Percentiles rank a stretch among this genome's conserved stretches.
These are phyloP conservation scores for Etheostoma cragini DNA, from an alignment of 2,113 vertebrate species.

Conservation along the genomic window DNA sequence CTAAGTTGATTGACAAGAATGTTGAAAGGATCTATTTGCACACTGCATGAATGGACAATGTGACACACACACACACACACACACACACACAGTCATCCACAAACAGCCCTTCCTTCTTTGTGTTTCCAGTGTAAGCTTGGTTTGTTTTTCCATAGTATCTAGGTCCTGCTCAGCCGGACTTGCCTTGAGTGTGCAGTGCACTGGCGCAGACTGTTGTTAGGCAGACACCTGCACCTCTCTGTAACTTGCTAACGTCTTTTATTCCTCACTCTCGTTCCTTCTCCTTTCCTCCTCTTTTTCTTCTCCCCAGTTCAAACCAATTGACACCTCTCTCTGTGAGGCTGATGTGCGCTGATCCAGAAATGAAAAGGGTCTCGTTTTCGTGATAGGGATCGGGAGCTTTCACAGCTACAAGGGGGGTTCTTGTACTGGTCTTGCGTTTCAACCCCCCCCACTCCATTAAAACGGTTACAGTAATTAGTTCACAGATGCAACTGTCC, in stretches of 20 bases:
- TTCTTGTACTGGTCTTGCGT: slow-evolving; percentile 68
- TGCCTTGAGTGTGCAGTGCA: slow-evolving; percentile 49
- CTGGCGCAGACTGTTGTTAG: slow-evolving; percentile 67
- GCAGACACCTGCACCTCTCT: slow-evolving; percentile 81
- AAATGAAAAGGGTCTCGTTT: slow-evolving; percentile 62
- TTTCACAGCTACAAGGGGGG: slow-evolving; percentile 63
- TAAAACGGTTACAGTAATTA: slow-evolving; percentile 47
- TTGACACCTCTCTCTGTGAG: slow-evolving; percentile 65
- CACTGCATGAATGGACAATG: slow-evolving; percentile 57
- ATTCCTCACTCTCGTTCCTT: slow-evolving; percentile 49
- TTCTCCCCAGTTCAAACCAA: slow-evolving; percentile 61
- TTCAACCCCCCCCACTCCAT: slow-evolving; percentile 39
- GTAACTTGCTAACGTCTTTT: slow-evolving; percentile 72
- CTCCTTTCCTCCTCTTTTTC: slow-evolving; percentile 25
- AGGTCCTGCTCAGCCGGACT: slow-evolving; percentile 74
- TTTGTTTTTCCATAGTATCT: slow-evolving; percentile 56
- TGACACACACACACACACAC: slow-evolving; percentile 17
- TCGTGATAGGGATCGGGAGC: slow-evolving; percentile 68
- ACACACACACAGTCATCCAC: slow-evolving; percentile 4
- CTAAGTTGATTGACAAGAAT: slow-evolving; percentile 22
- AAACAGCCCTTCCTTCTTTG: slow-evolving; percentile 47
- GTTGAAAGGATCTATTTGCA: slow-evolving; percentile 47
- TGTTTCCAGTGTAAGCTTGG: slow-evolving; percentile 62
- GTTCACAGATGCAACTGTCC: slow-evolving; percentile 10
- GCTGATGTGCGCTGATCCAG: slow-evolving; percentile 45